Base-by-base conservation (phyloP, 2,888 invertebrate genomes). In the Leptinotarsa peninsularis region DNA sequence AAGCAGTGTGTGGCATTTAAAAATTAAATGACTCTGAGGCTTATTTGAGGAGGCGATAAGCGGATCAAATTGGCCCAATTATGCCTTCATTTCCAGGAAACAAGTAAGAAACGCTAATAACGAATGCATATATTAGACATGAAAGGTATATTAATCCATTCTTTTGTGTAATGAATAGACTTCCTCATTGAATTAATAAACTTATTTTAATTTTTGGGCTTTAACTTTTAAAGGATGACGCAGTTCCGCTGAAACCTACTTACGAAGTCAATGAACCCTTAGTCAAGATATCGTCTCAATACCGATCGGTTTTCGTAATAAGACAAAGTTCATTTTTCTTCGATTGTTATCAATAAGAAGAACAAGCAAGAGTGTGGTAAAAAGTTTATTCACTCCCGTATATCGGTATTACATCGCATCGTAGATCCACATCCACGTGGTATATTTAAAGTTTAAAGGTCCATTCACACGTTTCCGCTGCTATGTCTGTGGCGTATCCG, bases 11-110 rank as follows among this genome's bases (percentile, higher is more conserved):
- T 49, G 70, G 58, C 58, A 70, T 70, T 70, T 70, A 70, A 70
- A 70, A 70, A 58, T 70, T 70, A 58, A 70, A 70, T 58, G n/a
- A n/a, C 54, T 49, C n/a, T 23, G 21, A 58, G 18, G 27, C 52
- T n/a, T 58, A 49, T 70, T 70, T 70, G 49, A 70, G 58, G 70
- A 60, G 70, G n/a, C 67, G 75, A 75, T 75, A 75, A 75, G 71
- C 49, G 33, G 68, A 68, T 68, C 21, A 63, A 75, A 72, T 75
- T 75, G 71, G 75, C 71, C 60, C 72, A 75, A 75, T 75, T 71
- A 75, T 58, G 49, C n/a, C 49, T 49, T 70, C 54, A 56, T 70
- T 58, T 68, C 58, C 58, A 58, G 56, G 70, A 58, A 70, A 70
- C 58, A 33, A n/a, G 63, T 14, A 58, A 58, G 70, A 58, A 70